Base-by-base conservation (phyloP, 2,113 vertebrate genomes). In the Neomonachus schauinslandi region DNA sequence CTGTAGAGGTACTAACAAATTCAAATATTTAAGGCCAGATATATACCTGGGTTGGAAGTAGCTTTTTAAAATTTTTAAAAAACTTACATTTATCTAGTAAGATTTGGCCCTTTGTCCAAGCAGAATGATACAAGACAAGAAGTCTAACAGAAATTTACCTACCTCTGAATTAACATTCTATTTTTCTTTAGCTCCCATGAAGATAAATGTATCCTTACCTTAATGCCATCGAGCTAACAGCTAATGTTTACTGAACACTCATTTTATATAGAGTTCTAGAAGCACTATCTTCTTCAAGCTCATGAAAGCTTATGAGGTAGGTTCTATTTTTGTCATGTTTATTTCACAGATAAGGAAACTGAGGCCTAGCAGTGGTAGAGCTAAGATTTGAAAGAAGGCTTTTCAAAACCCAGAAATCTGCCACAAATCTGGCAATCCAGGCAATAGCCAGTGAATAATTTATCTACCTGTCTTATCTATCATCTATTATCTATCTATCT, bases 261-360 rank as follows among this genome's bases (percentile, higher is more conserved):
- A 79, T 67, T 94, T 95, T 92, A 65, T 89, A 65, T 36, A 69
- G 42, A 69, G 19, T 72, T 91, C 93, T 92, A 65, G 1, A 85
- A 69, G 49, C 24, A 91, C 13, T 74, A 19, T 94, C 21, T 76
- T 84, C 55, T 63, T 80, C 71, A 84, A 93, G 87, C 28, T 80
- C 26, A 55, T 84, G n/a, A 15, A 91, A 91, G 5, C 15, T 59
- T 80, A 36, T 83, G 61, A 93, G 49, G 4, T 11, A 59, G 39
- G 3, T 84, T 84, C 33, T 79, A 57, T 88, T 94, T 93, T 87
- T 93, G 80, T 28, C 19, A 57, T 36, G 14, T 93, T 83, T 80
- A 18, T 80, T 79, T 88, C n/a, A 61, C 18, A 39, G 39, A 79
- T 61, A 33, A 42, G 24, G 36, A 71, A 95, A 92, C 31, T 53